Conservation (phyloP, 2,888 invertebrate species). For the Lissocephala sabroskyi region DNA sequence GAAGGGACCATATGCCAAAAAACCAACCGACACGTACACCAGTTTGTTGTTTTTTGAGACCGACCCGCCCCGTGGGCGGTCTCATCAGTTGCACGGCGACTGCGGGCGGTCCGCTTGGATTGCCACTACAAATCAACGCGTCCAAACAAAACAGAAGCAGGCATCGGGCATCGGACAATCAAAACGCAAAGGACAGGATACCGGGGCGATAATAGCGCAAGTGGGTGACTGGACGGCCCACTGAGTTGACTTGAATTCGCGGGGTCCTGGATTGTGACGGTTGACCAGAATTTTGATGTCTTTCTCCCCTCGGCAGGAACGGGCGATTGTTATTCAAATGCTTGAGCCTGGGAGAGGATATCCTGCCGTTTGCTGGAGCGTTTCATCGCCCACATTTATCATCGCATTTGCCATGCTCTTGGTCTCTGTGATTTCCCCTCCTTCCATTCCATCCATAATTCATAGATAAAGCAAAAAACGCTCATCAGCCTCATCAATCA, state of each 20-base stretch:
- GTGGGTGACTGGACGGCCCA: conserved; percentile 35
- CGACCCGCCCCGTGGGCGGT: not conserved
- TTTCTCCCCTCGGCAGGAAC: too few species aligned
- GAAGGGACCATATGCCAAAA: conserved; percentile 50
- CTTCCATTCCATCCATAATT: not conserved
- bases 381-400: conserved; percentile 58
- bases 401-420: conserved; percentile 52
- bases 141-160: conserved; percentile 30
- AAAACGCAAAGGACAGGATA: conserved; percentile 36
- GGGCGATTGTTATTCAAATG: conserved; percentile 27
- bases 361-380: conserved; percentile 49
- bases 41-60: conserved; percentile 14
- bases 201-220: conserved; percentile 21
- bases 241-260: too few species aligned
- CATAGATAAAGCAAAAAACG: too few species aligned
- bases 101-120: conserved; percentile 25
- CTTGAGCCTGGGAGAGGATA: conserved; percentile 38
- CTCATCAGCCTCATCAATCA: too few species aligned
- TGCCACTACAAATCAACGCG: conserved; percentile 56
- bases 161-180: too few species aligned
- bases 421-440: not conserved
- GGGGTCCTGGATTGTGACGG: too few species aligned
- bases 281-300: too few species aligned
- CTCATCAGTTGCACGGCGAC: not conserved
- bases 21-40: conserved; percentile 31